Percentiles rank a stretch among this genome's conserved stretches.
These are phyloP conservation scores for Cryptophagus acutangulus DNA, from an alignment of 2,888 invertebrate species.

Conservation along the genomic window DNA sequence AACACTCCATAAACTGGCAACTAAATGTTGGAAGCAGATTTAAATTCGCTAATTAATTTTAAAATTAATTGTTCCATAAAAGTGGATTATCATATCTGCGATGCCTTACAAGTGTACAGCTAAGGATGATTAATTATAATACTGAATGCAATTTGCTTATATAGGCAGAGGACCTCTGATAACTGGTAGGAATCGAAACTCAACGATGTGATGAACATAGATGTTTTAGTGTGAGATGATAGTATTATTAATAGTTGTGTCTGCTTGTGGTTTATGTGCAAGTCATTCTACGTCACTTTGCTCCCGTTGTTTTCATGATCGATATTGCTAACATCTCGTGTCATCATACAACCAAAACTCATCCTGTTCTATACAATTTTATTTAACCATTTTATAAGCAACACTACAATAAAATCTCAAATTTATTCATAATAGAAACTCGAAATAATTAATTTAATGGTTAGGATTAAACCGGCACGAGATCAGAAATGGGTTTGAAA, in stretches of 20 bases:
- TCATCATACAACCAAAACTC: constrained; percentile 30
- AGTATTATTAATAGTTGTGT: constrained; percentile 49
- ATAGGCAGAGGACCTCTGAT: constrained; percentile 21
- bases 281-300: constrained; percentile 47
- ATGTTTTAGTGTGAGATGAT: constrained; percentile 43
- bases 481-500: no score
- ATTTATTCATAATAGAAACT: no score
- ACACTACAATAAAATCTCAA: no score
- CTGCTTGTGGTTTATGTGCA: constrained; percentile 46
- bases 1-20: background rate
- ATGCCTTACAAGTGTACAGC: constrained; percentile 21
- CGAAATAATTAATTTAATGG: no score
- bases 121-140: constrained; percentile 29
- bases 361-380: no score
- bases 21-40: background rate
- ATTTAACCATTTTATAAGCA: no score
- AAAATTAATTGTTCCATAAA: constrained; percentile 18
- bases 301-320: constrained; percentile 46
- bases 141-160: constrained; percentile 30
- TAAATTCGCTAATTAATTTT: constrained; percentile 17
- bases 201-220: constrained; percentile 39
- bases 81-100: constrained; percentile 21
- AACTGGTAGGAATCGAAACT: constrained; percentile 38
- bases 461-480: no score
- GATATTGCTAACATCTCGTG: constrained; percentile 45